Base-by-base conservation (phyloP, 2,888 invertebrate species). In the Euproctis similis region DNA sequence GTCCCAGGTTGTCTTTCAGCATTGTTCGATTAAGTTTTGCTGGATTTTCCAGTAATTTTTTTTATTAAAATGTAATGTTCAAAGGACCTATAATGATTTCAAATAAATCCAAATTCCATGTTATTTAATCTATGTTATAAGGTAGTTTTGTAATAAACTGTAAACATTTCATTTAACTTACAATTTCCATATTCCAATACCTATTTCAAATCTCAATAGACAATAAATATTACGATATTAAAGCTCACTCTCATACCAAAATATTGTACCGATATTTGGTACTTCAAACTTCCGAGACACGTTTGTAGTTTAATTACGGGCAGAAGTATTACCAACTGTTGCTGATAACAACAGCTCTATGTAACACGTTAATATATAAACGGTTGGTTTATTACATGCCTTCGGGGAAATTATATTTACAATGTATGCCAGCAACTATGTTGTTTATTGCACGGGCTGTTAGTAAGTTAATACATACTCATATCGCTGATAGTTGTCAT, bases 351-450 rank as follows among this genome's bases (percentile, higher is more conserved):
- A 26, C 20, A 49, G 51, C 43, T 50, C 53, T 53, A 53, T 48
- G 46, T 37, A 46, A 44, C 40, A 34, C 42, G 46, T 43, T 46
- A 51, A 49, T 53, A 54, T 54, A 53, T 42, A 34, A 26, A 23
- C 41, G 39, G 35, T 40, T 37, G 32, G 49, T 39, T 48, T 44
- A 53, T 39, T 46, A 39, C 31, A 49, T 40, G 51, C 45, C 48
- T 49, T 36, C 40, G n/a, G 45, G 45, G 47, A 44, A 46, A 48
- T 53, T 44, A 52, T 51, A 42, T 51, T 56, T 51, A 56, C 51
- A 43, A 39, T 48, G 42, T 52, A 37, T 36, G 10, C 10, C 19
- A 28, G 11, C 21, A 33, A 12, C 13, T 26, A 23, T 26, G 12
- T 16, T 26, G 26, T 37, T 43, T 48, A 48, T 50, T 46, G 29